Evolutionary conservation across 2,888 invertebrate species (phyloP).

Genomic region (Xestia c-nigrum): DNA sequence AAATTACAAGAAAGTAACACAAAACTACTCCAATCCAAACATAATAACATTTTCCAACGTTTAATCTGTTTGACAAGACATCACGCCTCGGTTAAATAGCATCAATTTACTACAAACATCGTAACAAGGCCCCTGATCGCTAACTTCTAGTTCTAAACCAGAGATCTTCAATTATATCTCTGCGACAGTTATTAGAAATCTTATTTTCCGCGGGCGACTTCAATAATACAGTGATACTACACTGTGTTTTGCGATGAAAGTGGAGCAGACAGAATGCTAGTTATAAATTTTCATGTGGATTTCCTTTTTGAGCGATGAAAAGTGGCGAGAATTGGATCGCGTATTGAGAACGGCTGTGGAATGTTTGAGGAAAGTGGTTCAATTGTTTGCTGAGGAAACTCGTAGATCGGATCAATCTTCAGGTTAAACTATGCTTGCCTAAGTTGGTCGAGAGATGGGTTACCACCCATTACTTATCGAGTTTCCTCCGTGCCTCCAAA

Average conservation of each 20-base stretch:
- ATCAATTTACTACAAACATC: conserved; percentile 43
- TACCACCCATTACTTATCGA: too few species aligned
- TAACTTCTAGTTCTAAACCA: conserved; percentile 12
- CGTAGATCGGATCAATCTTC: not conserved
- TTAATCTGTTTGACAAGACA: conserved; percentile 46
- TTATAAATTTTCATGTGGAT: conserved; percentile 62
- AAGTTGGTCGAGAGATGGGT: not conserved
- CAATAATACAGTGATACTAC: conserved; percentile 67
- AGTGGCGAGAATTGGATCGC: conserved; percentile 17
- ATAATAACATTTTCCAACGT: conserved; percentile 54
- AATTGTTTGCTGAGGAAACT: not conserved
- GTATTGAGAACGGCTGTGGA: conserved; percentile 28
- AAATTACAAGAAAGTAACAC: conserved; percentile 25
- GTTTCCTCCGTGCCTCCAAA: too few species aligned
- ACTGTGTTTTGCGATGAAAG: conserved; percentile 67
- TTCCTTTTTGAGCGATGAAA: conserved; percentile 30
- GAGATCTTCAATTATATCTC: conserved; percentile 25
- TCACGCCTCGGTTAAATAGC: conserved; percentile 46
- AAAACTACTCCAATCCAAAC: conserved; percentile 7
- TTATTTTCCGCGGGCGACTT: conserved; percentile 73
- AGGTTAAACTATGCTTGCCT: not conserved
- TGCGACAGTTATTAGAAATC: conserved; percentile 69
- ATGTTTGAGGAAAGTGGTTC: conserved; percentile 24
- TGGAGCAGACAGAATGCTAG: conserved; percentile 45
- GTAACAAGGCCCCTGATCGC: conserved; percentile 33